Evolutionary conservation across 92 coral and sea anemone species (phyloP).

Genomic region (Palythoa caribaeorum): DNA sequence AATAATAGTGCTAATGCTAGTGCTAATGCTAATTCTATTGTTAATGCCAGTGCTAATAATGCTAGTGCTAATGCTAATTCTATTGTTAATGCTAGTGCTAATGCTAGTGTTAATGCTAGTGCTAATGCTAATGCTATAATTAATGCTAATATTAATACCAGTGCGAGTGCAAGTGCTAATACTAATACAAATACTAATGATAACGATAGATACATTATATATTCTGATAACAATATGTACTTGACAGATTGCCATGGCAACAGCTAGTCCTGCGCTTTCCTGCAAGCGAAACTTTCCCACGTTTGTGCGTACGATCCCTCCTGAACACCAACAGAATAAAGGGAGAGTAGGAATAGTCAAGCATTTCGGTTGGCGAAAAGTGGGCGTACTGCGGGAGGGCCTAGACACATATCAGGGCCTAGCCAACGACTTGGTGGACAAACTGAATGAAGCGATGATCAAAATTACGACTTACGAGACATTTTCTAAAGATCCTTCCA

Average conservation of each 20-base stretch:
- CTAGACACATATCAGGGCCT: conserved; percentile 75
- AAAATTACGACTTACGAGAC: conserved; percentile 63
- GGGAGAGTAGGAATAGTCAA: conserved; percentile 73
- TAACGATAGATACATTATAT: no score
- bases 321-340: conserved; percentile 79
- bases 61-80: no score
- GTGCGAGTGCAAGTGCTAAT: no score
- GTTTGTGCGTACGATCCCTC: conserved; percentile 84
- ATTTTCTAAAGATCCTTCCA: conserved; percentile 52
- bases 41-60: no score
- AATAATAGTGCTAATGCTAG: no score
- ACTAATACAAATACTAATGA: no score
- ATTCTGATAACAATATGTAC: no score
- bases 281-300: conserved; percentile 75
- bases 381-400: conserved; percentile 73
- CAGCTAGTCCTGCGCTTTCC: conserved; percentile 72
- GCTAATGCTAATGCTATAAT: neutral
- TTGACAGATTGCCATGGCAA: conserved; percentile 83
- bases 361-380: conserved; percentile 70
- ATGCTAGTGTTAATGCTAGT: no score
- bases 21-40: no score
- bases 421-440: conserved; percentile 69
- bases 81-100: no score
- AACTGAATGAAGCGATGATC: conserved; percentile 61
- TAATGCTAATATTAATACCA: neutral